phyloP scores from a whole-genome alignment of 2,797 vertebrate genomes.

The Phaenicophaeus curvirostris region DNA sequence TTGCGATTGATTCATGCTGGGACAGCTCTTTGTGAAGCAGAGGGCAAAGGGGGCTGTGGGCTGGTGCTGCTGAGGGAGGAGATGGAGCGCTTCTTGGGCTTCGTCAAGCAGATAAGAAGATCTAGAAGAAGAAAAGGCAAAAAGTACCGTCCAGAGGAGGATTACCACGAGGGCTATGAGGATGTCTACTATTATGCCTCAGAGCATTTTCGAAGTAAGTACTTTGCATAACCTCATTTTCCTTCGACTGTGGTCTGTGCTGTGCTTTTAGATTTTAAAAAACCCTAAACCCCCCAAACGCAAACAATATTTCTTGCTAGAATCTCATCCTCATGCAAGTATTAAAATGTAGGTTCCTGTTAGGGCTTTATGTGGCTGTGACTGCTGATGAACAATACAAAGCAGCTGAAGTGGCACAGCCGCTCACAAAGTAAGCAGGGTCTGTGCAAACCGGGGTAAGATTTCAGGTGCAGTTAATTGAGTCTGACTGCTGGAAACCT shows the following conservation, averaged over 20 bases:
- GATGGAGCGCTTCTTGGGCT: slow-evolving; percentile 94
- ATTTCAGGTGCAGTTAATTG: slow-evolving; percentile 56
- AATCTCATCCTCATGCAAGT: background rate
- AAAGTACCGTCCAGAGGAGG: slow-evolving; percentile 96
- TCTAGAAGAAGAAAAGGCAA: slow-evolving; percentile 92
- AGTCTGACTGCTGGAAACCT: slow-evolving; percentile 32
- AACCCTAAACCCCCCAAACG: background rate
- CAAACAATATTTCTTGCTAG: background rate
- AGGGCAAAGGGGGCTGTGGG: slow-evolving; percentile 5
- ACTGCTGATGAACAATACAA: background rate
- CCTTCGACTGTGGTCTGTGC: background rate
- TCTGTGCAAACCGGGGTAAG: slow-evolving; percentile 14
- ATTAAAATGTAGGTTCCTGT: background rate
- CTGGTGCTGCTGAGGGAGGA: slow-evolving; percentile 22
- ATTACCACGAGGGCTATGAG: slow-evolving; percentile 98
- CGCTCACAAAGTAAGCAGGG: background rate
- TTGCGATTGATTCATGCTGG: slow-evolving; percentile 45
- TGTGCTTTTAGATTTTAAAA: background rate
- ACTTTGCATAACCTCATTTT: slow-evolving; percentile 25
- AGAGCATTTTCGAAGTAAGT: slow-evolving; percentile 93
- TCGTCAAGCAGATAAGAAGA: slow-evolving; percentile 91
- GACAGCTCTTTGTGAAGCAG: slow-evolving; percentile 44
- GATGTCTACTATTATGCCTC: slow-evolving; percentile 97
- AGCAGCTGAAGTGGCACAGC: slow-evolving; percentile 35
- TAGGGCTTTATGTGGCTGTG: slow-evolving; percentile 1